Conservation (phyloP, 2,888 invertebrate genomes). For the Schizotus pectinicornis region DNA sequence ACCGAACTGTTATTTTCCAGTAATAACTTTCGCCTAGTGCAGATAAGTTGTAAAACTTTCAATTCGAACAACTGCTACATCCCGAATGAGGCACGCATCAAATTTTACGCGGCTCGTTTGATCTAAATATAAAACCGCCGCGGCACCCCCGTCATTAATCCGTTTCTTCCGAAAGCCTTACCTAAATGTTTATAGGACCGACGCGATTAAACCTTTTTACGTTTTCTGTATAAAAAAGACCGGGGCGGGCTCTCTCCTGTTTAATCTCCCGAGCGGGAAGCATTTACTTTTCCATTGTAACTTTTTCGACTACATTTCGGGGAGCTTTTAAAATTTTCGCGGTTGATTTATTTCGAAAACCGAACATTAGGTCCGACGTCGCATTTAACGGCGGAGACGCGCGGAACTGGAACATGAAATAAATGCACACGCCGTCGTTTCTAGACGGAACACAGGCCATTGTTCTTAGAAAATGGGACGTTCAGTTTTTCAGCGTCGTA, state of each 20-base stretch:
- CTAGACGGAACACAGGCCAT: not conserved
- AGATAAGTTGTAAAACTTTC: slow-evolving; percentile 3
- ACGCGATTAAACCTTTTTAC: slow-evolving; percentile 19
- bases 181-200: slow-evolving; percentile 9
- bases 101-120: slow-evolving; percentile 14
- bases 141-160: slow-evolving; percentile 21
- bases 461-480: slow-evolving; percentile 27
- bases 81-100: not conserved
- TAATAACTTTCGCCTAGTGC: slow-evolving; percentile 13
- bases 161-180: slow-evolving; percentile 2
- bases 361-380: not conserved
- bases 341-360: slow-evolving; percentile 26
- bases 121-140: slow-evolving; percentile 9
- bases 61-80: not conserved
- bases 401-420: not conserved
- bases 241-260: slow-evolving; percentile 4
- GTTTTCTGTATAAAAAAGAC: slow-evolving; percentile 1
- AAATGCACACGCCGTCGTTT: no score
- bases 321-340: slow-evolving; percentile 25
- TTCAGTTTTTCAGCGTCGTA: slow-evolving; percentile 9
- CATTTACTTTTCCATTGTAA: slow-evolving; percentile 21
- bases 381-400: not conserved
- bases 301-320: slow-evolving; percentile 22
- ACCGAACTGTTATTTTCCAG: slow-evolving; percentile 17
- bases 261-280: slow-evolving; percentile 20